Conservation (phyloP, 2,888 invertebrate genomes). For the Idaea straminata region DNA sequence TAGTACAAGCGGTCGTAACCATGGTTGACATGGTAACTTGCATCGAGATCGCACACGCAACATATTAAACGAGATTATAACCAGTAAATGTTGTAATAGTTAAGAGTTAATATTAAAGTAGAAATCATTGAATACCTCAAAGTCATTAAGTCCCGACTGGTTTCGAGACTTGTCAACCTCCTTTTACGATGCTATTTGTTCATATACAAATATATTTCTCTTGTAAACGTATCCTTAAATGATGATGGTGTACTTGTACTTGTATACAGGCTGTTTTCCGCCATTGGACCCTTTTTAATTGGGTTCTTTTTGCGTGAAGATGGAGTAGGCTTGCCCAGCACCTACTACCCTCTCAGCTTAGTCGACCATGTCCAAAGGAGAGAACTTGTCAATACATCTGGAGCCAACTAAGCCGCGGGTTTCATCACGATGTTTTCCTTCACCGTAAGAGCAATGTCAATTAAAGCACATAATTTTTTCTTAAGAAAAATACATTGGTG, state of each 20-base stretch:
- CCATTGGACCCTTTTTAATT: too few relatives aligned
- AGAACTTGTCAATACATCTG: too few relatives aligned
- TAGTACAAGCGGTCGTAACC: not conserved
- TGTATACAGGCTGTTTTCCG: too few relatives aligned
- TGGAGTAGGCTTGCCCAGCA: too few relatives aligned
- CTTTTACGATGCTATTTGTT: constrained; percentile 52
- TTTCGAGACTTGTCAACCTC: constrained; percentile 50
- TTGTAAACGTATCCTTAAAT: constrained; percentile 11
- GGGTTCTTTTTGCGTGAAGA: too few relatives aligned
- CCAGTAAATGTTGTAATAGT: constrained; percentile 38
- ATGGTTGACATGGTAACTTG: not conserved
- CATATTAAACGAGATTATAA: constrained; percentile 5
- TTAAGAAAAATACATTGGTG: too few relatives aligned
- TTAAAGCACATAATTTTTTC: too few relatives aligned
- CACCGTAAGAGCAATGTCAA: too few relatives aligned
- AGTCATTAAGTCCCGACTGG: constrained; percentile 46
- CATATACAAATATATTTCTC: constrained; percentile 34
- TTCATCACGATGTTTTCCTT: too few relatives aligned
- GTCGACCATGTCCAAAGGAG: too few relatives aligned
- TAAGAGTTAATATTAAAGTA: constrained; percentile 28
- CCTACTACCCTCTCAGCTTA: too few relatives aligned
- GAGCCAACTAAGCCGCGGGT: too few relatives aligned
- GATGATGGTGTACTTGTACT: not conserved
- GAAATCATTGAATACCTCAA: constrained; percentile 43
- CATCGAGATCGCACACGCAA: not conserved